These are phyloP conservation scores for Hypsopygia costalis DNA, from an alignment of 2,888 invertebrate genomes.

Conservation along the genomic window DNA sequence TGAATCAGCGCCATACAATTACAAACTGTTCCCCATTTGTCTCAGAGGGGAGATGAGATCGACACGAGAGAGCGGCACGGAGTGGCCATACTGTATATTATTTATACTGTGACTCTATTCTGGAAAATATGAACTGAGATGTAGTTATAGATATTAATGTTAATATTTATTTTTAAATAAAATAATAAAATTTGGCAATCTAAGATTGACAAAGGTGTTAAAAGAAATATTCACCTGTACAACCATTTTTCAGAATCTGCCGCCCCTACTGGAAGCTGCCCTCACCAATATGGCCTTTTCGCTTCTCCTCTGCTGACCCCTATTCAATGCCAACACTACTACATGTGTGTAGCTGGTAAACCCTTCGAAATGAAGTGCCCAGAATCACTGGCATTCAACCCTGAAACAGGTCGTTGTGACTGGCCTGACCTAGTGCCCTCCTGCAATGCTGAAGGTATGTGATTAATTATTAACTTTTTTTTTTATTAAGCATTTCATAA, in stretches of 20 bases:
- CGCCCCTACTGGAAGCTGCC: constrained; percentile 85
- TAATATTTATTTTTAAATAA: too few relatives aligned
- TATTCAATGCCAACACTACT: constrained; percentile 85
- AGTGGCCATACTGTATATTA: too few relatives aligned
- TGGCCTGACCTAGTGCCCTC: constrained; percentile 90
- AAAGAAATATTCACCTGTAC: not conserved
- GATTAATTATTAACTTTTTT: too few relatives aligned
- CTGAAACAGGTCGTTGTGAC: constrained; percentile 85
- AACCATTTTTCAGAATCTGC: constrained; percentile 81
- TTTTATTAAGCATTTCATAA: too few relatives aligned
- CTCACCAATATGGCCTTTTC: constrained; percentile 90
- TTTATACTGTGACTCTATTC: too few relatives aligned
- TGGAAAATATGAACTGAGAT: too few relatives aligned
- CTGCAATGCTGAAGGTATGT: constrained; percentile 80
- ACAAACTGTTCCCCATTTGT: too few relatives aligned
- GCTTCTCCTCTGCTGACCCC: constrained; percentile 40
- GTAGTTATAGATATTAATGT: too few relatives aligned
- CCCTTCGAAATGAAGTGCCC: constrained; percentile 84
- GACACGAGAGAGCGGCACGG: too few relatives aligned
- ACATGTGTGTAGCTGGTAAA: constrained; percentile 87
- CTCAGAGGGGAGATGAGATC: too few relatives aligned
- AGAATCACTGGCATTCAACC: constrained; percentile 87
- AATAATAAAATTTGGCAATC: not conserved
- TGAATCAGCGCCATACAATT: too few relatives aligned
- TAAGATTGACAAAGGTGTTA: not conserved